Conservation (phyloP, 2,113 vertebrate species). For the Sigmodon hispidus region DNA sequence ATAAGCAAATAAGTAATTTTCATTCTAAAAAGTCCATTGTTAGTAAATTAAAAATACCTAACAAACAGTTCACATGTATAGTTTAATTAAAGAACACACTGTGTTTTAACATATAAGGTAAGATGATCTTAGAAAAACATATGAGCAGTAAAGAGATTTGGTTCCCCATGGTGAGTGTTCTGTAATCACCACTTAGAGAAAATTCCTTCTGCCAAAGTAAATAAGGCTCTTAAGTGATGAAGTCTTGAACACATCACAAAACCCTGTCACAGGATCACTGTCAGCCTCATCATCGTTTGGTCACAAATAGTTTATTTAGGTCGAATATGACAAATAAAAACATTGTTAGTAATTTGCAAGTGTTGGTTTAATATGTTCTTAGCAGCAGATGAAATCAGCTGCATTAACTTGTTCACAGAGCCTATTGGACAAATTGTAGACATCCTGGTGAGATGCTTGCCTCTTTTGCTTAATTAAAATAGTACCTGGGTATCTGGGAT, state of each 20-base stretch:
- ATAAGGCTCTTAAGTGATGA: not conserved
- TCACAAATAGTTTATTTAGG: not conserved
- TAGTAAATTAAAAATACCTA: constrained; percentile 14
- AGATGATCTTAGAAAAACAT: not conserved
- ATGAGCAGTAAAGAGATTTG: not conserved
- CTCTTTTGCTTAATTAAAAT: constrained; percentile 7
- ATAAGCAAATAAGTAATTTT: constrained; percentile 10
- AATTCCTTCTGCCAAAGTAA: not conserved
- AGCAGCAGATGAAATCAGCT: not conserved
- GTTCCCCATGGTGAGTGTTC: not conserved
- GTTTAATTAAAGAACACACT: not conserved
- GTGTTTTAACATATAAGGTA: not conserved
- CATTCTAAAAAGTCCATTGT: not conserved
- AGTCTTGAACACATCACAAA: not conserved
- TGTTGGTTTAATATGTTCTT: not conserved
- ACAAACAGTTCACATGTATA: not conserved
- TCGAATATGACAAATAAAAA: not conserved
- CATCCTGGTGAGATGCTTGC: constrained; percentile 15
- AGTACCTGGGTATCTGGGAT: not conserved
- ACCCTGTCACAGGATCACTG: not conserved
- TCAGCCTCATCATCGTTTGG: not conserved
- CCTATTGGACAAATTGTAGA: not conserved
- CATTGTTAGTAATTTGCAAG: not conserved
- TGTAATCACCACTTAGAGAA: not conserved
- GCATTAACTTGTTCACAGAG: not conserved